Evolutionary conservation across 2,888 invertebrate genomes (phyloP).

Genomic region (Cerastis rubricosa): DNA sequence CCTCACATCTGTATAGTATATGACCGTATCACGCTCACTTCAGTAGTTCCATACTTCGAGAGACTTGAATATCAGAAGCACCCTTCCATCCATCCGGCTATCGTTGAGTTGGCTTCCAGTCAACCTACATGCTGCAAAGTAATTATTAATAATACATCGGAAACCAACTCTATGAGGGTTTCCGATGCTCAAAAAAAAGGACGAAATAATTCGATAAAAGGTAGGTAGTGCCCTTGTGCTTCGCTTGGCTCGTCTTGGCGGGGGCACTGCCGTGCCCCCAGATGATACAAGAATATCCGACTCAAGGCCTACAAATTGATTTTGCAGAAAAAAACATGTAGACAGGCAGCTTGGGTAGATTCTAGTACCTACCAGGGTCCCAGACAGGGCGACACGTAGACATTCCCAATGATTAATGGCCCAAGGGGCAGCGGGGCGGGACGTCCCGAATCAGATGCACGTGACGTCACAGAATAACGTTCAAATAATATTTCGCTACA

Average conservation of each 20-base stretch:
- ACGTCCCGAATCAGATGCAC: slow-evolving; percentile 85
- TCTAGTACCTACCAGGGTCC: slow-evolving; percentile 56
- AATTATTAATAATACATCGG: no score
- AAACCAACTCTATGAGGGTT: no score
- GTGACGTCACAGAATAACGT: slow-evolving; percentile 85
- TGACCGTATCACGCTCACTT: not conserved
- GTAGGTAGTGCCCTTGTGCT: no score
- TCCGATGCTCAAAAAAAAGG: no score
- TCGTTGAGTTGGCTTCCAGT: not conserved
- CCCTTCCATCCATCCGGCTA: not conserved
- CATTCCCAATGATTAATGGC: slow-evolving; percentile 84
- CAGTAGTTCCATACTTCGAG: not conserved
- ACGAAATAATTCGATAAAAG: no score
- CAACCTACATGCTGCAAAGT: not conserved
- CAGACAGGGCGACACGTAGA: slow-evolving; percentile 81
- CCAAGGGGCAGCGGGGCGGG: slow-evolving; percentile 74
- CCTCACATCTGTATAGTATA: slow-evolving; percentile 4
- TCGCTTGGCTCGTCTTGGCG: no score
- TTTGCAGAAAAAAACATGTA: slow-evolving; percentile 41
- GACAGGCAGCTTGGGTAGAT: slow-evolving; percentile 45
- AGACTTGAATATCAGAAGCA: slow-evolving; percentile 21
- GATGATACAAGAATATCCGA: no score
- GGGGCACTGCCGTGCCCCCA: no score
- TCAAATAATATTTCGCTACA: slow-evolving; percentile 79
- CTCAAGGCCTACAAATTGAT: slow-evolving; percentile 21